Percentiles rank a stretch among this genome's conserved stretches.
These are phyloP conservation scores for Zaprionus taronus DNA, from an alignment of 1,140 invertebrate species.

Conservation along the genomic window DNA sequence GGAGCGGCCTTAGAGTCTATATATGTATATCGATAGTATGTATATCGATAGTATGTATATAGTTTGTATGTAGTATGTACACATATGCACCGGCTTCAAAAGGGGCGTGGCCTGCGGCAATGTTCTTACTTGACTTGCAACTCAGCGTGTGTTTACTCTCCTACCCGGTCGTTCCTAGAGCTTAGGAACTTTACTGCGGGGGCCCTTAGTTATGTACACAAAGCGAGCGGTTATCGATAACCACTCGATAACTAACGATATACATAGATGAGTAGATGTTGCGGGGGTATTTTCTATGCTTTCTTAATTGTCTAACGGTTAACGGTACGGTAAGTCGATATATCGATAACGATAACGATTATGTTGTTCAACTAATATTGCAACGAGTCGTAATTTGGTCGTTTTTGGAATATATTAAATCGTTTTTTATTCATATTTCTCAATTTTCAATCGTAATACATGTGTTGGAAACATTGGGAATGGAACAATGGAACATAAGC, in stretches of 20 bases:
- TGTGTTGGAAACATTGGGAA: constrained; percentile 14
- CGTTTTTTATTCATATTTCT: constrained; percentile 12
- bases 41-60: constrained; percentile 14
- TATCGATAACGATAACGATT: constrained; percentile 24
- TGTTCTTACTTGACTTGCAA: constrained; percentile 70
- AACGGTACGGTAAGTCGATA: constrained; percentile 4
- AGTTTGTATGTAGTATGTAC: constrained; percentile 51
- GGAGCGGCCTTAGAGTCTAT: constrained; percentile 24
- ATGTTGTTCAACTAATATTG: constrained; percentile 42
- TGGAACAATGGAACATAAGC: constrained; percentile 22
- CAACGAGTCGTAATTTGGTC: constrained; percentile 60
- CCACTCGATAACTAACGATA: constrained; percentile 35
- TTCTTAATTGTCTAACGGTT: constrained; percentile 11
- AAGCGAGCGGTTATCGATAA: constrained; percentile 27
- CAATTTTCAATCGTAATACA: constrained; percentile 13
- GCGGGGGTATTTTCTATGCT: constrained; percentile 12
- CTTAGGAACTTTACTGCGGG: constrained; percentile 65
- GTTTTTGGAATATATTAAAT: constrained; percentile 30
- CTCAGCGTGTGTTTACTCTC: constrained; percentile 53
- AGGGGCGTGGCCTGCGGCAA: constrained; percentile 4
- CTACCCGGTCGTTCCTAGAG: constrained; percentile 67
- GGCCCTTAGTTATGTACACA: constrained; percentile 61
- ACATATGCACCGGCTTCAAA: constrained; percentile 36
- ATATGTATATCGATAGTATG: constrained; percentile 16
- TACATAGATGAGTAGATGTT: constrained; percentile 9